phyloP scores from a whole-genome alignment of 2,797 vertebrate genomes.

The Melanogrammus aeglefinus region DNA sequence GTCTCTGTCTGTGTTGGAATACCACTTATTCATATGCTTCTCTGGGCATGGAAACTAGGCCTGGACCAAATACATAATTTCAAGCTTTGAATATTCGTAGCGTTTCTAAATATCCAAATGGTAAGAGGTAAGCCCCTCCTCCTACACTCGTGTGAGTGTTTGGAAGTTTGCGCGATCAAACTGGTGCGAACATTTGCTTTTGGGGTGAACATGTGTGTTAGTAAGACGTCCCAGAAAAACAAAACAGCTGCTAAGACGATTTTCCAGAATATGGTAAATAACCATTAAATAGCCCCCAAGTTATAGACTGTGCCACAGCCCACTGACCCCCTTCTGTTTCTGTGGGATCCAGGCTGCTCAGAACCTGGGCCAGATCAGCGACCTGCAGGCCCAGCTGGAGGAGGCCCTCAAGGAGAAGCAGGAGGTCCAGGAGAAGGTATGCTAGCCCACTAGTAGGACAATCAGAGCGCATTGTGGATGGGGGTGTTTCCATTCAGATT shows the following conservation, averaged over 20 bases:
- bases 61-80: too few species aligned
- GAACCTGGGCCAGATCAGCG: constrained; percentile 92
- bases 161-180: too few species aligned
- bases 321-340: neutral
- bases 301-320: neutral
- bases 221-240: too few species aligned
- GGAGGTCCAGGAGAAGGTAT: constrained; percentile 93
- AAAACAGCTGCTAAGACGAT: too few species aligned
- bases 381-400: constrained; percentile 91
- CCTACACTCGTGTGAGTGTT: too few species aligned
- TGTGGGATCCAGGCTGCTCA: constrained; percentile 80
- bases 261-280: too few species aligned
- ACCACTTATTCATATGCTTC: neutral
- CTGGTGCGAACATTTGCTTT: too few species aligned
- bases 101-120: too few species aligned
- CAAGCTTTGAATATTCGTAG: too few species aligned
- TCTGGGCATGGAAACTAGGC: constrained; percentile 4
- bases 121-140: too few species aligned
- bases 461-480: neutral
- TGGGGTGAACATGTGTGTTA: too few species aligned
- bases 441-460: neutral
- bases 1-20: neutral
- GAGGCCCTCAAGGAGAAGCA: constrained; percentile 92
- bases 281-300: too few species aligned
- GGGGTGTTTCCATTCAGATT: neutral